Conservation (phyloP, 2,113 vertebrate genomes). For the Clarias batrachus region DNA sequence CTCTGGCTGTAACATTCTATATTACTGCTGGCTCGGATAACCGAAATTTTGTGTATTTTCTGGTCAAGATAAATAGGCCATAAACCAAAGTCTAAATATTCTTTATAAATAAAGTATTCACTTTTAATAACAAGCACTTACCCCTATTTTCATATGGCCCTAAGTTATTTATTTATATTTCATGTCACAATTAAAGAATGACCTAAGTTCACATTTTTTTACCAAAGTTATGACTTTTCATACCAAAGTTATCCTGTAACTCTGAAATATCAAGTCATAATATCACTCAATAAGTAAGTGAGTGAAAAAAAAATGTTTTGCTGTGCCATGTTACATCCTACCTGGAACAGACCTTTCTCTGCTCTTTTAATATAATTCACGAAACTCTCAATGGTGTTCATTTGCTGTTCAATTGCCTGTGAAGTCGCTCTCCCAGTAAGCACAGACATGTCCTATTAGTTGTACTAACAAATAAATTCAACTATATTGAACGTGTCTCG, state of each 20-base stretch:
- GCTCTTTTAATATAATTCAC: constrained; percentile 38
- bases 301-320: neutral
- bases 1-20: neutral
- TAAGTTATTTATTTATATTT: neutral
- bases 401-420: constrained; percentile 29
- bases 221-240: neutral
- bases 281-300: neutral
- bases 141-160: neutral
- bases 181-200: neutral
- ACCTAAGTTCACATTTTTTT: neutral
- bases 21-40: too few species aligned
- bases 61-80: neutral
- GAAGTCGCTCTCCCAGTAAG: constrained; percentile 31
- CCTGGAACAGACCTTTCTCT: constrained; percentile 24
- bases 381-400: constrained; percentile 31
- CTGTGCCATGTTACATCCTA: too few species aligned
- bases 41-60: neutral
- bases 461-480: neutral
- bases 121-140: neutral
- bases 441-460: constrained; percentile 14
- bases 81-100: neutral
- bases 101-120: neutral
- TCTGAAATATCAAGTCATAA: neutral
- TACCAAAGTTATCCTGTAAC: too few species aligned
- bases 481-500: neutral